Evolutionary conservation across 2,113 vertebrate genomes (phyloP).

Genomic region (Tor tambroides): DNA sequence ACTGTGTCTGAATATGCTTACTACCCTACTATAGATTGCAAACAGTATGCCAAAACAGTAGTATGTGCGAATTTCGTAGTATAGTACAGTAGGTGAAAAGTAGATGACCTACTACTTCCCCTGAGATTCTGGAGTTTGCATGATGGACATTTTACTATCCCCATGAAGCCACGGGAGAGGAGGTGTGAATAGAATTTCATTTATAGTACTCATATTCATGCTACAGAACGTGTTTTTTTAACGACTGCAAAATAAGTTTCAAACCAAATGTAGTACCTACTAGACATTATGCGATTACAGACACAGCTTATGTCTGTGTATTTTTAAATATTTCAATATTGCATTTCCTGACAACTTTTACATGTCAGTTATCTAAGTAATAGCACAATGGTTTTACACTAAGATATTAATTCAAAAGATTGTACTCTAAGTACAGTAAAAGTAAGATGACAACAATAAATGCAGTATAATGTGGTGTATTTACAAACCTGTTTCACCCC

Average conservation of each 20-base stretch:
- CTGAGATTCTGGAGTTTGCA: neutral
- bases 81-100: neutral
- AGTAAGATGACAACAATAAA: neutral
- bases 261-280: neutral
- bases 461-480: neutral
- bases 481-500: conserved; percentile 94
- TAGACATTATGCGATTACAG: neutral
- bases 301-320: neutral
- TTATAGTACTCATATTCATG: too few relatives aligned
- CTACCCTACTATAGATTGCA: neutral
- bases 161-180: too few relatives aligned
- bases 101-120: neutral
- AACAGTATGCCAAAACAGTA: neutral
- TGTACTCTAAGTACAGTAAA: neutral
- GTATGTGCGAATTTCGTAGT: neutral
- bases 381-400: neutral
- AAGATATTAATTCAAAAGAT: neutral
- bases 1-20: neutral
- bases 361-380: neutral
- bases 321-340: neutral
- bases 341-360: neutral
- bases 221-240: too few relatives aligned
- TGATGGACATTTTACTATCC: too few relatives aligned
- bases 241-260: neutral
- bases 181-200: too few relatives aligned